These are phyloP conservation scores for Diabrotica balteata DNA, from an alignment of 2,888 invertebrate species.

Conservation along the genomic window DNA sequence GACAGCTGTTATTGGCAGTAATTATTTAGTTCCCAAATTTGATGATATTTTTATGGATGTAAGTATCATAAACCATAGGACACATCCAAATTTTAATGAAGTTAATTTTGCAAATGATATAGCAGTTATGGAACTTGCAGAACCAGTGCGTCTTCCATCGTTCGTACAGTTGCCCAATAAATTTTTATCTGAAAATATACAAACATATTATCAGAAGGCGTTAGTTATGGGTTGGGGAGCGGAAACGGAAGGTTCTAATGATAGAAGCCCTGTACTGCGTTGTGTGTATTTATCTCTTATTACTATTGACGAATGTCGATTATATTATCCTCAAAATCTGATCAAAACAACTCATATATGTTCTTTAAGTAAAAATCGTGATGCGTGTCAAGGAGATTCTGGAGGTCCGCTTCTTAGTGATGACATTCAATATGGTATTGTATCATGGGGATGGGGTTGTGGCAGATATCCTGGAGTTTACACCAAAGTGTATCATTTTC, in stretches of 20 bases:
- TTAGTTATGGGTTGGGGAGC: slow-evolving; percentile 16
- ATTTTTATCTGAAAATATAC: background rate
- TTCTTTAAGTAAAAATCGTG: background rate
- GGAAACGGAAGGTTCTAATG: background rate
- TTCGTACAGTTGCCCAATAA: background rate
- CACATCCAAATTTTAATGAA: slow-evolving; percentile 1
- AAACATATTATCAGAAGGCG: background rate
- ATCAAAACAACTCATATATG: background rate
- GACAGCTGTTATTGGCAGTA: slow-evolving; percentile 3
- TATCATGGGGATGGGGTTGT: slow-evolving; percentile 80
- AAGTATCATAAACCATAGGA: background rate
- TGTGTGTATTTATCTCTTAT: slow-evolving; percentile 4
- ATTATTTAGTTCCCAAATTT: background rate
- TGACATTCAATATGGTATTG: slow-evolving; percentile 66
- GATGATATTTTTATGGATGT: background rate
- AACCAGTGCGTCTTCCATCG: background rate
- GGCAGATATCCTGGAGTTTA: slow-evolving; percentile 70
- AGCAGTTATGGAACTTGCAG: background rate
- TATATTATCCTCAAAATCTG: background rate
- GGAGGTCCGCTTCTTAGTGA: slow-evolving; percentile 27
- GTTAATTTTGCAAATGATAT: background rate
- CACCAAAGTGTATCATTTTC: slow-evolving; percentile 66
- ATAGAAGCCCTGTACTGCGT: background rate
- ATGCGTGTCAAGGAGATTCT: slow-evolving; percentile 28
- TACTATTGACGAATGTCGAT: background rate